Evolutionary conservation across 2,797 vertebrate genomes (phyloP), one percentile per base, ranked within the genome.

Genomic region (Rhabdomys pumilio): DNA sequence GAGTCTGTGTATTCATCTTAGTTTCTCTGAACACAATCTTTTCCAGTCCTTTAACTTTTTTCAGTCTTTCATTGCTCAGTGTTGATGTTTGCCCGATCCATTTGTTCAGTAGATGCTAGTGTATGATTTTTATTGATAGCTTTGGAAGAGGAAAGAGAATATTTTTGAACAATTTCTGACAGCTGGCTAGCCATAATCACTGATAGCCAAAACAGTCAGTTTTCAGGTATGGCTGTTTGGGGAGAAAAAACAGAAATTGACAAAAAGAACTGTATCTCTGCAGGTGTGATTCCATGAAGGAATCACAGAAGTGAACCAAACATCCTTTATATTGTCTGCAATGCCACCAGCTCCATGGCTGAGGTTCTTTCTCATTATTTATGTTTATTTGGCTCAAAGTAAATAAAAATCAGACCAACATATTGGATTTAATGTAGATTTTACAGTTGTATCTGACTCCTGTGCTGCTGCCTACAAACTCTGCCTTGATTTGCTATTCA

Each of bases 131-230:
- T 96, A 95, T 86, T 97, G 97, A 87, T 97, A 93, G 59, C 61
- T 91, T 95, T 87, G n/a, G 59, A 97, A 96, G n/a, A 26, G 53
- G 92, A 31, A 12, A 92, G 65, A 59, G 91, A 96, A 92, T 92
- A 88, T 88, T 96, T 96, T 87, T 94, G 95, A 97, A 96, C 96
- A 77, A 90, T 92, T 97, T 94, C 81, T 97, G 90, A 95, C 95
- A 93, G 86, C 76, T 94, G 93, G 82, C 59, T 96, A 96, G 24
- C n/a, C 59, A 59, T 93, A 91, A 87, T 89, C 96, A 96, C 88
- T 17, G 59, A 94, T 80, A 93, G 92, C 69, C n/a, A 81, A 63
- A 84, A 61, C 63, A 81, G 10, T n/a, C 47, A 92, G 90, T 97
- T 96, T 61, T 83, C 87, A 86, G 75, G 14, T 15, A 84, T 97